Conservation (phyloP, 1,140 invertebrate species). For the Trinorchestia longiramus region DNA sequence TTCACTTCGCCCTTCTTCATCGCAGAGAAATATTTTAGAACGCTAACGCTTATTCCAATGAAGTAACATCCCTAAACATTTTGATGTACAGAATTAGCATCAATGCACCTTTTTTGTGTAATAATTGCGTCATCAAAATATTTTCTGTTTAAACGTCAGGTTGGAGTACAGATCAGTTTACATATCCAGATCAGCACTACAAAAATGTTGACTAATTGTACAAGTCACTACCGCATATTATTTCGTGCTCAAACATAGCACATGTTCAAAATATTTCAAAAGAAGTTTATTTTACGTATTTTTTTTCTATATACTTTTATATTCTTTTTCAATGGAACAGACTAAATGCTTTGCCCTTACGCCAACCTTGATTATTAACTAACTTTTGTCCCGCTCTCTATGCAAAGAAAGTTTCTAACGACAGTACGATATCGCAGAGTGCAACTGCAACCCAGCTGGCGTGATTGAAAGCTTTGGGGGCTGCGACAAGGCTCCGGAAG, state of each 20-base stretch:
- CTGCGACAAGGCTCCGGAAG: slow-evolving; percentile 86
- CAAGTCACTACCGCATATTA: no score
- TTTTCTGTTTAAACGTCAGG: no score
- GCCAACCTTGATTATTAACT: background rate
- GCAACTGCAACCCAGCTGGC: slow-evolving; percentile 97
- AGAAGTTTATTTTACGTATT: background rate
- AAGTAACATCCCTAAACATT: no score
- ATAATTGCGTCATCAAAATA: no score
- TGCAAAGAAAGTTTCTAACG: background rate
- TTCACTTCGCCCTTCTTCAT: no score
- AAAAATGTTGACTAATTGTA: no score
- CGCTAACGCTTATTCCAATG: no score
- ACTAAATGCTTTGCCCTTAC: background rate
- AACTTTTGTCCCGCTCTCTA: background rate
- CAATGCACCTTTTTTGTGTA: no score
- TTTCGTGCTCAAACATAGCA: background rate
- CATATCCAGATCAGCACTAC: no score
- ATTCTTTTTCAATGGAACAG: background rate
- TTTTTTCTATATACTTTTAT: background rate
- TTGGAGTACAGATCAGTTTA: no score
- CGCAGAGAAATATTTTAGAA: no score
- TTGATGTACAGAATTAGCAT: no score
- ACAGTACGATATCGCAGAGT: slow-evolving; percentile 75
- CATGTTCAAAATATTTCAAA: background rate
- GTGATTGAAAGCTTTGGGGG: slow-evolving; percentile 90